These are phyloP conservation scores for Plebejus melissa DNA, from an alignment of 2,888 invertebrate species.

Conservation along the genomic window DNA sequence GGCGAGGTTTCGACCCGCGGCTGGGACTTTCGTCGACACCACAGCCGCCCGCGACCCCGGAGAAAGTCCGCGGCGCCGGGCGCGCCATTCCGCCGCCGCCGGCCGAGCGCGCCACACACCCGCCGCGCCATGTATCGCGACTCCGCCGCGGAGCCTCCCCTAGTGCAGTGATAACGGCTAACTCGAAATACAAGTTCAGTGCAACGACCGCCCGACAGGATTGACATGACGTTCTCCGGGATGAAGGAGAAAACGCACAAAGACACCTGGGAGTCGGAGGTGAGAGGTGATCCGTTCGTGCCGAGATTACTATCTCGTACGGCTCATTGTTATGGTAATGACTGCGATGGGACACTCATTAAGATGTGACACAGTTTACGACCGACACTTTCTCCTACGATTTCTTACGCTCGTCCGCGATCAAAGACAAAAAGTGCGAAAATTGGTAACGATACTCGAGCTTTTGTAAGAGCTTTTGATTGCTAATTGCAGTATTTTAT, in stretches of 20 bases:
- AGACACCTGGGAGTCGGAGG: slow-evolving; percentile 74
- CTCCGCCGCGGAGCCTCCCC: slow-evolving; percentile 53
- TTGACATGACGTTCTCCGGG: slow-evolving; percentile 68
- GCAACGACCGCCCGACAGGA: slow-evolving; percentile 56
- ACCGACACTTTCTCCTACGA: slow-evolving; percentile 49
- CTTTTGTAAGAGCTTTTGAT: background rate
- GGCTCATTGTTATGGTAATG: slow-evolving; percentile 50
- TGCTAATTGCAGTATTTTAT: background rate
- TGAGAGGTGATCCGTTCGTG: slow-evolving; percentile 45
- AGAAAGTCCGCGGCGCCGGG: slow-evolving; percentile 57
- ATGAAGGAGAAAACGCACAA: slow-evolving; percentile 74
- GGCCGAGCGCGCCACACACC: slow-evolving; percentile 42
- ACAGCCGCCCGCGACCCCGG: slow-evolving; percentile 47
- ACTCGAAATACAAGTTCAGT: slow-evolving; percentile 48
- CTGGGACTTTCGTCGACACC: slow-evolving; percentile 72
- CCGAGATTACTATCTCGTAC: slow-evolving; percentile 45
- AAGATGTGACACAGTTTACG: slow-evolving; percentile 52
- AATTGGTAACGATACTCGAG: background rate
- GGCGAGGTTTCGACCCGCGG: slow-evolving; percentile 66
- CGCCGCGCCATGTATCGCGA: slow-evolving; percentile 40
- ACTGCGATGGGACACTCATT: slow-evolving; percentile 50
- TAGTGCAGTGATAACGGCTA: slow-evolving; percentile 47
- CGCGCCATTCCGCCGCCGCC: slow-evolving; percentile 60
- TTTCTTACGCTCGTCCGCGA: slow-evolving; percentile 11
- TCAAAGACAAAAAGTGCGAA: background rate